Percentiles rank a stretch among this genome's conserved stretches.
Evolutionary conservation across 37 sponge, comb jelly and placozoan genomes (phyloP).

Genomic region (Eunapius fragilis): DNA sequence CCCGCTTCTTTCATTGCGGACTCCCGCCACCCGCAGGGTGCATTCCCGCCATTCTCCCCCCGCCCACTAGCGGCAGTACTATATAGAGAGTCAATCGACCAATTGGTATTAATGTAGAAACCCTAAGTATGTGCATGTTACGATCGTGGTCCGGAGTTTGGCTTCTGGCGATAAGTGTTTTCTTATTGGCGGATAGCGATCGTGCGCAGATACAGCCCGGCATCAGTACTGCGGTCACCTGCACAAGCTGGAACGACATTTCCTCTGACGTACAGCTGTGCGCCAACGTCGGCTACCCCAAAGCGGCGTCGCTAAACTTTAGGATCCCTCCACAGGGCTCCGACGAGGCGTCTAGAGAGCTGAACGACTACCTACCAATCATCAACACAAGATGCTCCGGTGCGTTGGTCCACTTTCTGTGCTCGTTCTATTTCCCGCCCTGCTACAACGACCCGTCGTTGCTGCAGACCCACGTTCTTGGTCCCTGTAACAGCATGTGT

Average conservation of each 20-base stretch:
- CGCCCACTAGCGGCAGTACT: background rate
- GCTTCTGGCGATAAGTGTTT: background rate
- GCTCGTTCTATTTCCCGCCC: constrained; percentile 14
- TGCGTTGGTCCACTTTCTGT: constrained; percentile 14
- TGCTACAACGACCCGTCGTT: background rate
- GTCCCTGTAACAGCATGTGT: constrained; percentile 30
- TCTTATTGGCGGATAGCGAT: background rate
- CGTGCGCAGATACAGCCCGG: background rate
- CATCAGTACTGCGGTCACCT: background rate
- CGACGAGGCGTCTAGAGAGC: background rate
- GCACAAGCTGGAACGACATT: background rate
- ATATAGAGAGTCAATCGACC: background rate
- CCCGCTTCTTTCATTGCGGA: too few species aligned
- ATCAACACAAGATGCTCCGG: constrained; percentile 7
- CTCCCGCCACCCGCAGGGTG: too few species aligned
- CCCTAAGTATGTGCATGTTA: background rate
- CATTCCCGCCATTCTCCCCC: background rate
- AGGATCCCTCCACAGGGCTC: background rate
- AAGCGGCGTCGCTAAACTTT: constrained; percentile 8
- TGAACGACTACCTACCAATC: background rate
- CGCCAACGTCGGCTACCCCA: background rate
- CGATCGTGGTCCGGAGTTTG: background rate
- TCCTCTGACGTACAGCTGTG: background rate
- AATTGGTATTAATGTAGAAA: background rate
- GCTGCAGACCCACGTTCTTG: background rate